A percentile compares a stretch with the other conserved stretches of the same genome.
phyloP scores from a whole-genome alignment of 1,140 invertebrate species.

The Leguminivora glycinivorella region DNA sequence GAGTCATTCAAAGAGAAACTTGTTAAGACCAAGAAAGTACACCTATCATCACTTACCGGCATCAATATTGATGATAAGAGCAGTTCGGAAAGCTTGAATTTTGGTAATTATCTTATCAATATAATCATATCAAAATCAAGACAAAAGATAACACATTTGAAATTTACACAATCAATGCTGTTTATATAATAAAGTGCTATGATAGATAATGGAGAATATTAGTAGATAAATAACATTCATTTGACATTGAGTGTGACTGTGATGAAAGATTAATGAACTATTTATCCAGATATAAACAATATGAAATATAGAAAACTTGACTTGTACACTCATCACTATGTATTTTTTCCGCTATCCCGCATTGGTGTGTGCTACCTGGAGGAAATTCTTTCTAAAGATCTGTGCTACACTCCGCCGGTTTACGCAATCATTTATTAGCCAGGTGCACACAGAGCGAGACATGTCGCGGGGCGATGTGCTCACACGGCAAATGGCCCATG shows the following conservation, averaged over 20 bases:
- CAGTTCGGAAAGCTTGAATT: conserved; percentile 85
- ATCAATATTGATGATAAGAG: conserved; percentile 83
- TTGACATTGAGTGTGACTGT: neutral
- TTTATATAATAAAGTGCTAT: neutral
- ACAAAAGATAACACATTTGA: conserved; percentile 26
- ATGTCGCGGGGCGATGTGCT: no score
- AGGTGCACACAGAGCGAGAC: no score
- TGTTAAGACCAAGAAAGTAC: conserved; percentile 72
- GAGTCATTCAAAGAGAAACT: conserved; percentile 80
- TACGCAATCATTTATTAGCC: no score
- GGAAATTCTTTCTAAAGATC: no score
- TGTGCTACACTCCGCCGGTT: no score
- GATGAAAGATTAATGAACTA: neutral
- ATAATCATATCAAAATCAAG: conserved; percentile 24
- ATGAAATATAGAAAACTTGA: no score
- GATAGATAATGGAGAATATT: neutral
- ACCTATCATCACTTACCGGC: conserved; percentile 76
- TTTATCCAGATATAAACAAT: neutral
- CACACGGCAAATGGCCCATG: no score
- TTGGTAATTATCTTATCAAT: conserved; percentile 59
- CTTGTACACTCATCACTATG: no score
- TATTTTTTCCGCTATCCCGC: no score
- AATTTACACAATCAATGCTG: neutral
- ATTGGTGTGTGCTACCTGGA: no score
- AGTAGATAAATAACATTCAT: neutral